Evolutionary conservation across 1,140 invertebrate species (phyloP).

Genomic region (Neoseiulus cucumeris): DNA sequence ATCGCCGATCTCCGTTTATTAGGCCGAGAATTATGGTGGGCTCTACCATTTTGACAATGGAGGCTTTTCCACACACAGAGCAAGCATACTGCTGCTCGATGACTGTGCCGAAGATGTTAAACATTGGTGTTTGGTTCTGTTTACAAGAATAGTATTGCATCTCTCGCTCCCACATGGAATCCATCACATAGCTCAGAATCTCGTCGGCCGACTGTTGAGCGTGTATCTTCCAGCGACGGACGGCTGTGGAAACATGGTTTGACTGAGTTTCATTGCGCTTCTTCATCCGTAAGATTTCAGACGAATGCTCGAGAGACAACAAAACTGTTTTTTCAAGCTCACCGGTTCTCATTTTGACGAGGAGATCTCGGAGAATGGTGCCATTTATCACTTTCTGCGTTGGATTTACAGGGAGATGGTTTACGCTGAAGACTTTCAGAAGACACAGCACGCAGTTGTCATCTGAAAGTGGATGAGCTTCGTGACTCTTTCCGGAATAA

Average conservation of each 20-base stretch:
- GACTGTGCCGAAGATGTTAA: background rate
- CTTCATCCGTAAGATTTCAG: too few species aligned
- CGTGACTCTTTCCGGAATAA: background rate
- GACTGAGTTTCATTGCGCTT: too few species aligned
- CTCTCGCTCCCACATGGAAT: slow-evolving; percentile 7
- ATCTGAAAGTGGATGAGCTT: background rate
- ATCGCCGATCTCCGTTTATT: background rate
- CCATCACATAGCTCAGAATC: background rate
- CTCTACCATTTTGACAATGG: background rate
- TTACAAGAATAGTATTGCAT: background rate
- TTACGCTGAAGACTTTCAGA: background rate
- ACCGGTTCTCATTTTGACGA: slow-evolving; percentile 10
- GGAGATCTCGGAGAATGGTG: background rate
- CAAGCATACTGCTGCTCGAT: slow-evolving; percentile 3
- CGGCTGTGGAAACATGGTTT: background rate
- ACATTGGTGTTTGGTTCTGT: background rate
- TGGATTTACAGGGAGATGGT: background rate
- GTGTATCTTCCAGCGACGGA: slow-evolving; percentile 8
- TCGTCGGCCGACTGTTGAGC: background rate
- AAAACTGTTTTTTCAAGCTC: too few species aligned
- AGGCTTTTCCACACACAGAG: background rate
- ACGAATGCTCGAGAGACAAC: background rate
- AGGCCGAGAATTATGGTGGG: background rate
- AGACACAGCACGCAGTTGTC: background rate
- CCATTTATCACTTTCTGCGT: background rate